phyloP scores from a whole-genome alignment of 2,888 invertebrate genomes.

The Acanthosepion pharaonis region DNA sequence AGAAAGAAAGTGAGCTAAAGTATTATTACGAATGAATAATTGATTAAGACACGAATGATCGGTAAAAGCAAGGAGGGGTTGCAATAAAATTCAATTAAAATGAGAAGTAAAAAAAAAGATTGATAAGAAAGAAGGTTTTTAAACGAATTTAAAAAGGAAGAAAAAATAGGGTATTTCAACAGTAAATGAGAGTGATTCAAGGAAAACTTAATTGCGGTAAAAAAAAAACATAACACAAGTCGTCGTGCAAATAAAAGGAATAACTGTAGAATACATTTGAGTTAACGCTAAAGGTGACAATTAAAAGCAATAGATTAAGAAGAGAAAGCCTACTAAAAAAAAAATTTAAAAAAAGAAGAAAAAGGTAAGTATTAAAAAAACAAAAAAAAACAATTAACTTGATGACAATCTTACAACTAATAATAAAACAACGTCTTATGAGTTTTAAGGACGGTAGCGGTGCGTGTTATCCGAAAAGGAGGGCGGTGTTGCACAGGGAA shows the following conservation, averaged over 20 bases:
- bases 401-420: not conserved
- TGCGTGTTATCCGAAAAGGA: conserved; percentile 6
- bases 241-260: not conserved
- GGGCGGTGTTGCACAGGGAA: not conserved
- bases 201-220: not conserved
- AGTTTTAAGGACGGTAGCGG: not conserved
- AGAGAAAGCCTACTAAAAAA: not conserved
- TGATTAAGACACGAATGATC: not conserved
- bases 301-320: not conserved
- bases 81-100: not conserved
- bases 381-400: not conserved
- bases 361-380: not conserved
- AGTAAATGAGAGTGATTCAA: not conserved
- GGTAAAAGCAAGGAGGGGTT: not conserved
- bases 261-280: not conserved
- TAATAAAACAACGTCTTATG: conserved; percentile 13
- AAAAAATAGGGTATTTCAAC: too few species aligned
- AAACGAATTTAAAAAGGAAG: too few species aligned
- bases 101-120: not conserved
- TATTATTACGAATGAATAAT: not conserved
- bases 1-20: not conserved
- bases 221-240: not conserved
- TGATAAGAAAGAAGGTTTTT: too few species aligned
- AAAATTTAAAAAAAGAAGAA: not conserved
- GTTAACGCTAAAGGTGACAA: not conserved